These are phyloP conservation scores for Cotesia typhae DNA, from an alignment of 1,140 invertebrate species.

Conservation along the genomic window DNA sequence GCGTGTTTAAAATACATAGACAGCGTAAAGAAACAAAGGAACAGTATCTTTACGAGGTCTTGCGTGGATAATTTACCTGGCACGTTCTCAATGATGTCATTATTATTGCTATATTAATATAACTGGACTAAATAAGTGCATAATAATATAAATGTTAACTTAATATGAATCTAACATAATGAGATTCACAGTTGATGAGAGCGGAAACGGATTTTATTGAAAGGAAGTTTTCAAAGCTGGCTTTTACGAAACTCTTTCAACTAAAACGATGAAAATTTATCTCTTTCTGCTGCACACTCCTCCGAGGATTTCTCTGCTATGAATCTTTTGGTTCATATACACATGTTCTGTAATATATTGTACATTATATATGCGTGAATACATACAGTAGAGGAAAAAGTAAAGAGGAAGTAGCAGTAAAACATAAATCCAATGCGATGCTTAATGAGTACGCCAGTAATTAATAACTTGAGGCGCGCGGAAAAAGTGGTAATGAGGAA, in stretches of 20 bases:
- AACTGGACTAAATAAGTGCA: not conserved
- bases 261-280: no score
- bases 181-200: no score
- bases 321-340: no score
- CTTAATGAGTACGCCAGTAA: slow-evolving; percentile 18
- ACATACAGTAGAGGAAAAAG: not conserved
- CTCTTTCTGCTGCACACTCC: no score
- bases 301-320: no score
- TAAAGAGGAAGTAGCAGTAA: not conserved
- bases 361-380: not conserved
- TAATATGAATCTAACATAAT: no score
- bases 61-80: slow-evolving; percentile 27
- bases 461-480: slow-evolving; percentile 22
- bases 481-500: slow-evolving; percentile 12
- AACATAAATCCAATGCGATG: slow-evolving; percentile 22
- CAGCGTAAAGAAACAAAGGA: slow-evolving; percentile 1
- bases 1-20: slow-evolving; percentile 5
- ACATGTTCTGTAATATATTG: no score
- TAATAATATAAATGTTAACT: no score
- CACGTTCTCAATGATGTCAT: slow-evolving; percentile 34
- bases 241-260: no score
- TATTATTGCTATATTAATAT: slow-evolving; percentile 4
- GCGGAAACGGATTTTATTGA: no score
- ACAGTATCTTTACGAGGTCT: slow-evolving; percentile 17
- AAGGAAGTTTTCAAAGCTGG: no score